Base-by-base conservation (phyloP, 2,888 invertebrate genomes). In the Caenorhabditis auriculariae region DNA sequence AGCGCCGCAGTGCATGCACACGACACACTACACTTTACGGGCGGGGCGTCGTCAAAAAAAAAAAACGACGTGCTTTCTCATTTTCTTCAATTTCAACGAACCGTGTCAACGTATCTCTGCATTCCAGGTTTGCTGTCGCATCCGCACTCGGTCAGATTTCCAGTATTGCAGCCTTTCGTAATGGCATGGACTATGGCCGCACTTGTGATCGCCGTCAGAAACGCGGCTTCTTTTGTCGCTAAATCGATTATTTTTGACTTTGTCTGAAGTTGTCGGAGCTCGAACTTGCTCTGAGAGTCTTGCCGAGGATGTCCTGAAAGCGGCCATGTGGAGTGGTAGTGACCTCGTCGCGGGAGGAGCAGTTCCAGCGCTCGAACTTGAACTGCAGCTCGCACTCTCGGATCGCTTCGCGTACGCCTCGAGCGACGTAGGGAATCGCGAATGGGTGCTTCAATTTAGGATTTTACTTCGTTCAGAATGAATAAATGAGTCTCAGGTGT, bases 191-290 rank as follows among this genome's bases (percentile, higher is more conserved):
- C 86, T 26, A 87, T 85, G 6, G 86, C 86, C 6, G 87, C 86
- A 61, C 85, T 84, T 53, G 86, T 84, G 57, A 87, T 84, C 27
- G 86, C 86, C 73, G 86, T 85, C 58, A 87, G 83, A 75, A 86
- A 87, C 2, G 87, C 86, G 21, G 86, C 85, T 76, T 87, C 87
- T 64, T 84, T 83, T 59, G 85, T 86, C 23, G 85, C 87, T 86
- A 82, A 60, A 57, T 19, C n/a, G n/a, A n/a, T n/a, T n/a, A n/a
- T n/a, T n/a, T n/a, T 38, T 21, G 3, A 2, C 32, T 6, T 23
- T 23, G 4, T 9, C 26, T n/a, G 19, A 50, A 23, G 26, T 24
- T 12, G 5, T 24, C 7, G 9, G n/a, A n/a, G n/a, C n/a, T n/a
- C n/a, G n/a, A n/a, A 73, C 75, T 58, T 35, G 71, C 64, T 66